Conservation (phyloP, 2,113 vertebrate genomes). For the Gulo gulo region DNA sequence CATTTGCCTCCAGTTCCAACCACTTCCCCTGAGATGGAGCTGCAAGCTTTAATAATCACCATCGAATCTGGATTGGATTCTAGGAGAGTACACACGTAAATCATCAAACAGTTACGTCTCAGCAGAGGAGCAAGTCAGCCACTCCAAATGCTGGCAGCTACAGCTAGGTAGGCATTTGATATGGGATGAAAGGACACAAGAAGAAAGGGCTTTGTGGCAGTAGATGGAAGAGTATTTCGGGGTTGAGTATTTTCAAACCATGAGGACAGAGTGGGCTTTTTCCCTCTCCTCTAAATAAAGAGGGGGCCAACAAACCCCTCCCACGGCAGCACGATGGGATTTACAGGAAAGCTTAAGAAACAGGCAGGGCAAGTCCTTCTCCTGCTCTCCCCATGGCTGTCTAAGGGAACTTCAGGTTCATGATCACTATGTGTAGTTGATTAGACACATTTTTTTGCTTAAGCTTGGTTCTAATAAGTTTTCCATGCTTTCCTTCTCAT, state of each 20-base stretch:
- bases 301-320: not conserved
- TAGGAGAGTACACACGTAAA: not conserved
- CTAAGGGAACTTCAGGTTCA: not conserved
- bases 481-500: not conserved
- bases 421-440: not conserved
- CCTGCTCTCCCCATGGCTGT: not conserved
- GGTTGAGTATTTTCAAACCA: not conserved
- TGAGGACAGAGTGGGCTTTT: not conserved
- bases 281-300: not conserved
- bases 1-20: not conserved
- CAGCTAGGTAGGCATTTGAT: not conserved
- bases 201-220: not conserved
- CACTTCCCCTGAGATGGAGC: not conserved
- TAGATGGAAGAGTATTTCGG: not conserved
- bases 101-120: not conserved
- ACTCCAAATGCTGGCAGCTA: not conserved
- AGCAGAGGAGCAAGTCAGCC: not conserved
- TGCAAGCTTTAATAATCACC: not conserved
- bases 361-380: not conserved
- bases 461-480: not conserved
- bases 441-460: not conserved
- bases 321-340: rapidly evolving
- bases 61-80: not conserved
- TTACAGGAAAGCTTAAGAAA: not conserved
- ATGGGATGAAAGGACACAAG: not conserved